Base-by-base conservation (phyloP, 2,113 vertebrate genomes). In the Lanius collurio region DNA sequence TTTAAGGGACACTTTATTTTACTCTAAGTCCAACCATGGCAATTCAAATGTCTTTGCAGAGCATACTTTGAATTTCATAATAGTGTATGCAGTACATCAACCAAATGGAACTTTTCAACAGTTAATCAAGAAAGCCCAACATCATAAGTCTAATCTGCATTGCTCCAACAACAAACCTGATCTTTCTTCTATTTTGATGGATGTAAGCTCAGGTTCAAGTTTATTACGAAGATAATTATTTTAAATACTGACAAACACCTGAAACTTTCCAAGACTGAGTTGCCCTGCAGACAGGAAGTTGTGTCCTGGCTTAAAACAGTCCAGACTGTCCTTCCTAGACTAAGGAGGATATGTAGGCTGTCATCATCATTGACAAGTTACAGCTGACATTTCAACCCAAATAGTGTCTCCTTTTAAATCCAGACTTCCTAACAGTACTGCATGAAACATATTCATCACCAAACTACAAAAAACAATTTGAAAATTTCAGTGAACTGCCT, bases 341-440 rank as follows among this genome's bases (percentile, higher is more conserved):
- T 68, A 60, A 78, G n/a, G 31, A 79, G 37, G 47, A 81, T 68
- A 86, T 46, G 44, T 37, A 83, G 77, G 53, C 76, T 93, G 69
- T 69, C 87, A 93, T 64, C 68, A 88, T 64, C 71, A 68, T 0
- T 92, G 90, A 95, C 65, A 82, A 89, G 75, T 84, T 71, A 64
- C 93, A 96, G 94, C 16, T 90, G 93, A 90, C 64, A 93, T 46
- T 59, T 81, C 75, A 73, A 37, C 12, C 53, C 92, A 93, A 95
- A 95, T 35, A 94, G 62, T 28, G 42, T 87, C 79, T 93, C 16
- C 18, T 92, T 92, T 83, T 89, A 42, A 93, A 83, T 78, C 82
- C 76, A 90, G 60, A 79, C 77, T 95, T 95, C 94, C 85, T 84
- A 78, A 75, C n/a, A 79, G 63, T 53, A 31, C 62, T 65, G 64